phyloP scores from a whole-genome alignment of 2,797 vertebrate genomes.

The Passerculus sandwichensis region DNA sequence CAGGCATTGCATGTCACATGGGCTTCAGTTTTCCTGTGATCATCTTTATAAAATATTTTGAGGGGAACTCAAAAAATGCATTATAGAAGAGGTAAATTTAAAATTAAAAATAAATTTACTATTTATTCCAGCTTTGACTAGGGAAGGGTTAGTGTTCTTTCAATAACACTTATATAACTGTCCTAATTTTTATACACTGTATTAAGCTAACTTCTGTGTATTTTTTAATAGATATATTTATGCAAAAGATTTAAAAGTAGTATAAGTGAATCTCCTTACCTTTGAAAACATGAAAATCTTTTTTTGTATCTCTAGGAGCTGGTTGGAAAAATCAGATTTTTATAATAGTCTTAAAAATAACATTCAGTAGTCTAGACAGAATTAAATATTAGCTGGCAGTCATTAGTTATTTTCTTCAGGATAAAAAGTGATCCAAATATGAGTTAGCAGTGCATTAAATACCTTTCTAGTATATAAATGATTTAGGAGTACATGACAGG shows the following conservation, averaged over 20 bases:
- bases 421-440: constrained; percentile 30
- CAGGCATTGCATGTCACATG: neutral
- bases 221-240: neutral
- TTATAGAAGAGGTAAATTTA: neutral
- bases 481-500: constrained; percentile 46
- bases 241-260: neutral
- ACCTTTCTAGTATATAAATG: constrained; percentile 51
- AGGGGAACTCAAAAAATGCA: neutral
- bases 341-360: constrained; percentile 6
- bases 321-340: neutral
- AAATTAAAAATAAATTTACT: neutral
- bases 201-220: neutral
- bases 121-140: neutral
- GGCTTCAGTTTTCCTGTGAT: neutral
- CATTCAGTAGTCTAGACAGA: neutral
- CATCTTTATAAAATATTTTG: neutral
- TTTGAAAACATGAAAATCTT: neutral
- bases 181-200: neutral
- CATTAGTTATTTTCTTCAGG: constrained; percentile 40
- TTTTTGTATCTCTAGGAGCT: neutral
- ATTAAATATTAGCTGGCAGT: constrained; percentile 34
- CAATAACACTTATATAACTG: neutral
- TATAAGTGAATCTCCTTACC: neutral
- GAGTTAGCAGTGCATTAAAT: constrained; percentile 59
- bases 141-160: neutral